Conservation (phyloP, 1,140 invertebrate species). For the Bombus turneri region DNA sequence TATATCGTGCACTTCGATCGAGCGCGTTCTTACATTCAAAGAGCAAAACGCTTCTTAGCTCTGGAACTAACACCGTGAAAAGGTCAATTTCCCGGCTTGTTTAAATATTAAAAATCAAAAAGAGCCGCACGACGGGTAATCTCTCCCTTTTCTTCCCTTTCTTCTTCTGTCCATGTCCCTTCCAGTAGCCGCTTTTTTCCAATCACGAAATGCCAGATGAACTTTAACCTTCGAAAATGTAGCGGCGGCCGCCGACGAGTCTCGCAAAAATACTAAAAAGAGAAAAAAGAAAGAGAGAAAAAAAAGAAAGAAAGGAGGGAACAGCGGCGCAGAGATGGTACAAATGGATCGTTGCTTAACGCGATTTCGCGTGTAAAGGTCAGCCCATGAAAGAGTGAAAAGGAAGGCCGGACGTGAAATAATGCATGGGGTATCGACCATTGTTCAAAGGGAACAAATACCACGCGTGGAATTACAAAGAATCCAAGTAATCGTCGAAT, state of each 20-base stretch:
- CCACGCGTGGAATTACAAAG: neutral
- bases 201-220: neutral
- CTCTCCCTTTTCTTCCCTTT: neutral
- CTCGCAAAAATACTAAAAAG: neutral
- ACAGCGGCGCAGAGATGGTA: neutral
- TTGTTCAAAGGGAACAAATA: constrained; percentile 10
- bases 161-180: no score
- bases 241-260: neutral
- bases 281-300: neutral
- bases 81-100: neutral
- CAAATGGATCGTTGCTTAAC: constrained; percentile 31
- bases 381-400: neutral
- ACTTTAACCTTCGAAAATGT: neutral
- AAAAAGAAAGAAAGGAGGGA: neutral
- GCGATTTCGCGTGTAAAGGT: constrained; percentile 35
- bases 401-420: neutral
- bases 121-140: neutral
- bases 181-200: neutral
- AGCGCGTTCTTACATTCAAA: neutral
- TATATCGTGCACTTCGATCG: constrained; percentile 10
- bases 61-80: neutral
- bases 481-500: constrained; percentile 6
- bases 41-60: neutral
- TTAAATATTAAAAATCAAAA: neutral
- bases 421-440: constrained; percentile 7